These are phyloP conservation scores for Mylabris sibirica DNA, from an alignment of 2,888 invertebrate species.

Conservation along the genomic window DNA sequence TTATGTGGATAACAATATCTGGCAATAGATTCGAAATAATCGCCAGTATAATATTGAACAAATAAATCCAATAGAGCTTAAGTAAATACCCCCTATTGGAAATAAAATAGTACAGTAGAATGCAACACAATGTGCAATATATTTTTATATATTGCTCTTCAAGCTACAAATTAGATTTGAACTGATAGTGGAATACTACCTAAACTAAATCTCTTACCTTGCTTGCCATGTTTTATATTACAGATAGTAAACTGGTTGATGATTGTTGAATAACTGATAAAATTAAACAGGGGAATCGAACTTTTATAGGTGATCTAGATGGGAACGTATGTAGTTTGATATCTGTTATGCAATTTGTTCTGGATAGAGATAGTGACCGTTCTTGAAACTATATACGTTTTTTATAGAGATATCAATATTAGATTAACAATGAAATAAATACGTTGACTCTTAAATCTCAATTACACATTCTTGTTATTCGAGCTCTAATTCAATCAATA, in stretches of 20 bases:
- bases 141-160: conserved; percentile 19
- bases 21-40: conserved; percentile 18
- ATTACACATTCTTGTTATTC: too few species aligned
- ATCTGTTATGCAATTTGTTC: conserved; percentile 45
- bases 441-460: background rate
- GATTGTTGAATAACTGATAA: conserved; percentile 47
- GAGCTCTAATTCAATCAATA: too few species aligned
- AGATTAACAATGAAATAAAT: background rate
- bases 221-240: conserved; percentile 41
- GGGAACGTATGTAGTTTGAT: conserved; percentile 43
- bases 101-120: conserved; percentile 7
- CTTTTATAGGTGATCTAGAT: conserved; percentile 45
- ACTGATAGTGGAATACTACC: conserved; percentile 21
- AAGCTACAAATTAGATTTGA: conserved; percentile 1
- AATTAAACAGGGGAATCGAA: conserved; percentile 36
- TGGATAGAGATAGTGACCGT: conserved; percentile 40
- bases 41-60: conserved; percentile 7
- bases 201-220: conserved; percentile 45
- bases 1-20: conserved; percentile 10
- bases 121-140: conserved; percentile 16
- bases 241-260: conserved; percentile 36
- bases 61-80: conserved; percentile 19
- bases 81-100: conserved; percentile 15
- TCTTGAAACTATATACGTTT: conserved; percentile 45
- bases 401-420: conserved; percentile 45